Base-by-base conservation (phyloP, 1,140 invertebrate genomes). In the Gonatopus flavifemur region DNA sequence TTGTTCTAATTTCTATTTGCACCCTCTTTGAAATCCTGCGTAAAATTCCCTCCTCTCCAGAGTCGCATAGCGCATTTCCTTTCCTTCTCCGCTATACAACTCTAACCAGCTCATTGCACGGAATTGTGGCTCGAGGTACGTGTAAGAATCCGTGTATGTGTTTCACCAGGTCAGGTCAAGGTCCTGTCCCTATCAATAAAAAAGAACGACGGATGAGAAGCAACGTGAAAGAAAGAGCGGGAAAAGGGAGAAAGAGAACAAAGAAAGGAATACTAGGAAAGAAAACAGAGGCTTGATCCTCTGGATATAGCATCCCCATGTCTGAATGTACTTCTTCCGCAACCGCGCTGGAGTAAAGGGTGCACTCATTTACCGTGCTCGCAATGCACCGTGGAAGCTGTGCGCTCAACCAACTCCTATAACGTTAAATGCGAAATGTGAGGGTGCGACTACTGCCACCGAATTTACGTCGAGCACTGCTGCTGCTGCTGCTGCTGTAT, bases 131-230 rank as follows among this genome's bases (percentile, higher is more conserved):
- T 62, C 60, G 57, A 35, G 56, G 47, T 58, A 50, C 59, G 58
- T 66, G 62, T 70, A 70, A 74, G 70, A 70, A 74, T 60, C 62
- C 64, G 63, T 73, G 68, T 77, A 77, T 76, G 75, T 77, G 74
- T 77, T 66, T 77, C 74, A 77, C 75, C 75, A 75, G 75, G 75
- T 76, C 75, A 77, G 75, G 75, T 77, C 75, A 77, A 77, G 64
- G 75, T 74, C 74, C 75, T 74, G 59, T 52, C 59, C 54, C 57
- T 59, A 53, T 50, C 52, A 59, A 58, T 31, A 53, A 42, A 31
- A n/a, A 15, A 24, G 39, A 42, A 41, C 18, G 25, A 44, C 22
- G 22, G 28, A 10, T 15, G 6, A 16, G 15, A 12, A 25, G 21
- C 35, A 50, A 51, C 22, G 40, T 35, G 35, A 25, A 33, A 52